A percentile compares a stretch with the other conserved stretches of the same genome.
Conservation (phyloP, 1,140 invertebrate genomes). For the Sycophila sp. region DNA sequence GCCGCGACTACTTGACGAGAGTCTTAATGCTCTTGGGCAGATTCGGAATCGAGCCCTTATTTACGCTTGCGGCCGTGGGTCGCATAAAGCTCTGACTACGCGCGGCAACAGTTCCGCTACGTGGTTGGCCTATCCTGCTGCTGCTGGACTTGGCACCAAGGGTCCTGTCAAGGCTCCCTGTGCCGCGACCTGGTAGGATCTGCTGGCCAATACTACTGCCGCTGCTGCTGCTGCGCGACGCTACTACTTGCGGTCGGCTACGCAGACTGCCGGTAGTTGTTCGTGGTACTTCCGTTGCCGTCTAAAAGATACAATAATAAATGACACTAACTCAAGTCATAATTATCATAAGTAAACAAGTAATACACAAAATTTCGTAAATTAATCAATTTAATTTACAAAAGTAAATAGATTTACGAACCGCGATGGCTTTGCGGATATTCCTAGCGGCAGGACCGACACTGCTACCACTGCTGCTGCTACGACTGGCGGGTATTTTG, state of each 20-base stretch:
- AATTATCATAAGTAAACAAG: no score
- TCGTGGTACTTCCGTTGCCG: neutral
- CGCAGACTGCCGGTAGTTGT: neutral
- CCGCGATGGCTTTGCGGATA: conserved; percentile 51
- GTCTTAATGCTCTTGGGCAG: conserved; percentile 61
- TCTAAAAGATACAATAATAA: conserved; percentile 5
- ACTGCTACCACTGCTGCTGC: conserved; percentile 78
- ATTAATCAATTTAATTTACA: neutral
- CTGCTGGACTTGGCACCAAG: conserved; percentile 35
- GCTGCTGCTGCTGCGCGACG: conserved; percentile 74
- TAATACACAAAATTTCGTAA: no score
- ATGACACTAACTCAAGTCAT: no score
- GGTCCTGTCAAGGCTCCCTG: conserved; percentile 45
- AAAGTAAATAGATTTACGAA: conserved; percentile 38
- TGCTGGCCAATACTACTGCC: conserved; percentile 72
- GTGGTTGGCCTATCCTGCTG: conserved; percentile 43
- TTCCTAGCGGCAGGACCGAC: conserved; percentile 64
- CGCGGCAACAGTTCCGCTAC: conserved; percentile 31
- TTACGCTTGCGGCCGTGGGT: conserved; percentile 71
- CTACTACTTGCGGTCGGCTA: conserved; percentile 58
- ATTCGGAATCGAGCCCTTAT: conserved; percentile 68
- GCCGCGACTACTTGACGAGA: conserved; percentile 45
- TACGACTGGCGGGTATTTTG: conserved; percentile 75
- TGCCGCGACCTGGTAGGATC: conserved; percentile 35
- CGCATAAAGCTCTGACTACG: conserved; percentile 71